Percentiles rank a stretch among this genome's conserved stretches.
Conservation (phyloP, 1,140 invertebrate genomes). For the Apis dorsata region DNA sequence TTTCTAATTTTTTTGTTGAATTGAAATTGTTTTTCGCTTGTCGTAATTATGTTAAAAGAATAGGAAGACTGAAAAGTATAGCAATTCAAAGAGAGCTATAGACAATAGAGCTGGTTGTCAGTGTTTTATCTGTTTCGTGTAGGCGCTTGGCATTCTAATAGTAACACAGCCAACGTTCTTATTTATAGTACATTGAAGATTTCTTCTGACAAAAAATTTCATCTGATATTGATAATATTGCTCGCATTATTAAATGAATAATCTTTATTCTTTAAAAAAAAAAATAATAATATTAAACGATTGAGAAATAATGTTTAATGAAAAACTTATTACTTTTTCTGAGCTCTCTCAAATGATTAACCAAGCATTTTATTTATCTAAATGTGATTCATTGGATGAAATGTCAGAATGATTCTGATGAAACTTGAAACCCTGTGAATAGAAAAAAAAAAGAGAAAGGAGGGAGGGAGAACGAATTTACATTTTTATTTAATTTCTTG, state of each 20-base stretch:
- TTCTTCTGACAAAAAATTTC: too few relatives aligned
- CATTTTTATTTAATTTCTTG: constrained; percentile 1
- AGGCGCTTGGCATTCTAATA: background rate
- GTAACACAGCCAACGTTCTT: too few relatives aligned
- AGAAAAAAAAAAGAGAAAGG: background rate
- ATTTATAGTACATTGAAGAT: too few relatives aligned
- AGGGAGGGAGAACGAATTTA: background rate
- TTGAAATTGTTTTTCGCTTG: too few relatives aligned
- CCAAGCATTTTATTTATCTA: background rate
- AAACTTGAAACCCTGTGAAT: background rate
- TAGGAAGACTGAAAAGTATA: background rate
- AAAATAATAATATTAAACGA: too few relatives aligned
- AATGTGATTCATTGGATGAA: constrained; percentile 37
- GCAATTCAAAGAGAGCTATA: background rate
- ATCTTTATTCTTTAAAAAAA: too few relatives aligned
- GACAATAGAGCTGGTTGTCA: background rate
- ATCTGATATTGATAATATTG: too few relatives aligned
- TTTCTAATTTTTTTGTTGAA: too few relatives aligned
- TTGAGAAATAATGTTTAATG: too few relatives aligned
- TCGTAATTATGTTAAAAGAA: background rate
- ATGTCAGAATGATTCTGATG: constrained; percentile 45
- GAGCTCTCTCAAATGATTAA: too few relatives aligned
- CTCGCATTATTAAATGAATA: too few relatives aligned
- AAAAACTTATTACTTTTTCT: too few relatives aligned
- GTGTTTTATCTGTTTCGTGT: background rate